Base-by-base conservation (phyloP, 2,797 vertebrate genomes). In the Girardinus metallicus region DNA sequence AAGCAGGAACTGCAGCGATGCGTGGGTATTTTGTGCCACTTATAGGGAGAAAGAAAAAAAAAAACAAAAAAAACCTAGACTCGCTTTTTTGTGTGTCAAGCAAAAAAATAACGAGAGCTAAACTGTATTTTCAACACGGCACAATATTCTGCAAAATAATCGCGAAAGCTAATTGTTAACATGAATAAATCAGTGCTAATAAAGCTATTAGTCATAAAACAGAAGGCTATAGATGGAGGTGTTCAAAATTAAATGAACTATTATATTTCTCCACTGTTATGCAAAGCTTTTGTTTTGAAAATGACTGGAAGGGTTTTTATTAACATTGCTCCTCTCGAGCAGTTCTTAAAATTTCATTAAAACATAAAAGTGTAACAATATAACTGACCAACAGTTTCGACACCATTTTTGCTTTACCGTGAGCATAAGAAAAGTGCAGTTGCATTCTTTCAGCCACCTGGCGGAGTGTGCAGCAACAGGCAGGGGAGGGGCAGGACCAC, bases 1-100 rank as follows among this genome's bases (percentile, higher is more conserved):
- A 46, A 72, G 43, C 68, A 72, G 68, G 68, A 79, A 23, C 43
- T 46, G 41, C 51, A 47, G 68, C 57, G 39, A 80, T 21, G 46
- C 73, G 80, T 68, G 68, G 68, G 68, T 72, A 72, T 46, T 72
- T 51, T 46, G 68, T 9, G 41, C 43, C 68, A 72, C 68, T 72
- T 72, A 72, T 46, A n/a, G 23, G 68, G 6, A 5, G 0, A 18
- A 49, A 49, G 2, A 23, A 44, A 12, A 15, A 53, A 53, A 26
- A 26, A 53, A 53, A 13, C 7, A 41, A 41, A 21, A 66, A 66
- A 66, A n/a, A n/a, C n/a, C 21, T n/a, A 26, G 11, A 3, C n/a
- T 29, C 1, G n/a, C 29, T 29, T 29, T 46, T 46, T 71, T 29
- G 66, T 44, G 41, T 3, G n/a, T 44, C 26, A 15, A 44, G 41